These are phyloP conservation scores for Lophotriccus pileatus DNA, from an alignment of 2,797 vertebrate genomes.

Conservation along the genomic window DNA sequence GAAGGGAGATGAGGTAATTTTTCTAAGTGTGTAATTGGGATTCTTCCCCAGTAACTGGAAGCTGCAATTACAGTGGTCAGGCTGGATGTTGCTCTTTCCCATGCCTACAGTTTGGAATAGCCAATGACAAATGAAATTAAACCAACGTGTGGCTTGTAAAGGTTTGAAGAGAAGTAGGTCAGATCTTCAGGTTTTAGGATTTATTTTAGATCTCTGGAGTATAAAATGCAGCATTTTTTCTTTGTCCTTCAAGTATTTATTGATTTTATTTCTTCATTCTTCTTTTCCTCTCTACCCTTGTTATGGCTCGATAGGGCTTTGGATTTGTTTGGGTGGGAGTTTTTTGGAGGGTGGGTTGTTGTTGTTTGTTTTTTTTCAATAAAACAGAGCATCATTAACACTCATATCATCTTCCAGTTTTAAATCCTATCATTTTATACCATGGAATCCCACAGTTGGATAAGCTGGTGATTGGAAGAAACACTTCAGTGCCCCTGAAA, in stretches of 20 bases:
- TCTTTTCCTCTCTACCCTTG: not conserved
- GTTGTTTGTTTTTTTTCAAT: too few species aligned
- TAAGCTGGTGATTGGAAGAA: not conserved
- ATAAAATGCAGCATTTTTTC: not conserved
- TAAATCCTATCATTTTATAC: not conserved
- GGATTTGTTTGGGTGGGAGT: not conserved
- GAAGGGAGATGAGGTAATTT: constrained; percentile 11
- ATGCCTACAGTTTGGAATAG: not conserved
- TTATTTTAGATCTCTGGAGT: not conserved
- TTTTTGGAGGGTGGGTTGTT: fast-evolving
- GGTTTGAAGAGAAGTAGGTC: not conserved
- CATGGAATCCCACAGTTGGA: not conserved
- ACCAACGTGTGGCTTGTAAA: fast-evolving
- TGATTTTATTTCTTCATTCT: not conserved
- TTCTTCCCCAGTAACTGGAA: not conserved
- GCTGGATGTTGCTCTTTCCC: not conserved
- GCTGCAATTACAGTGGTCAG: not conserved
- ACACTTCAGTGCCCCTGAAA: not conserved
- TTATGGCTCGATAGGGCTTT: not conserved
- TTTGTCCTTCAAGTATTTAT: not conserved
- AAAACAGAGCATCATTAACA: not conserved
- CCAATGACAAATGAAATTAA: not conserved
- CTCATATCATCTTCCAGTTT: not conserved
- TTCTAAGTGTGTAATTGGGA: not conserved
- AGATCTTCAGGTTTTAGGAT: not conserved